Percentiles rank a stretch among this genome's conserved stretches.
These are phyloP conservation scores for Butorides virescens DNA, from an alignment of 2,113 vertebrate species.

Conservation along the genomic window DNA sequence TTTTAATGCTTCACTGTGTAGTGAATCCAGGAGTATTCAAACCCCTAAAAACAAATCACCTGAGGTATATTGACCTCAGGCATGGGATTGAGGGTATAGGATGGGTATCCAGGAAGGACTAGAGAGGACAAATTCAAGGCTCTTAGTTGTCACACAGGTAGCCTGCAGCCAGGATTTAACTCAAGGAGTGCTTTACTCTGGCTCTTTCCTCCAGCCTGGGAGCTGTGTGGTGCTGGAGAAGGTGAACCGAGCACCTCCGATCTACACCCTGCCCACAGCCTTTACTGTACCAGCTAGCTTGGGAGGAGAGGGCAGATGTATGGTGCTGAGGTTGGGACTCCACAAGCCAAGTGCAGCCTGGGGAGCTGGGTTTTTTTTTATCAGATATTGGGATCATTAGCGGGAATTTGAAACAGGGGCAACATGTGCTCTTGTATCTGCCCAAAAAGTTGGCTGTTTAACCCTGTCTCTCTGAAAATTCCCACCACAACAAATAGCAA, in stretches of 20 bases:
- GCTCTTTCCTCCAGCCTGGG: neutral
- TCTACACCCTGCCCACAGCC: neutral
- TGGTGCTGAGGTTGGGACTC: neutral
- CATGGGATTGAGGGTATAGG: neutral
- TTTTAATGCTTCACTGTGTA: neutral
- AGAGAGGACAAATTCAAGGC: neutral
- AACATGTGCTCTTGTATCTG: neutral
- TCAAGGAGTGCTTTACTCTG: neutral
- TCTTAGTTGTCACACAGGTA: neutral
- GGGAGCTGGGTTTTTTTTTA: accelerated
- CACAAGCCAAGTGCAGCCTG: neutral
- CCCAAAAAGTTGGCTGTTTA: neutral
- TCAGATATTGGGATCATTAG: neutral
- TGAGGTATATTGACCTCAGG: neutral
- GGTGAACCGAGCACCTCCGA: neutral
- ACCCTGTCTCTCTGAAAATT: neutral
- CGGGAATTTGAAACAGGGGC: neutral
- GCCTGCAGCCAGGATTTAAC: neutral
- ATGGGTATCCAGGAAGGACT: neutral
- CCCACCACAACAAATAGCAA: neutral
- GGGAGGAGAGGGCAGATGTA: neutral
- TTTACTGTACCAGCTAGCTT: neutral
- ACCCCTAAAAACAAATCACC: neutral
- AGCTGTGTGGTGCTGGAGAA: neutral
- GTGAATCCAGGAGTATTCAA: neutral